A percentile compares a stretch with the other conserved stretches of the same genome.
These are phyloP conservation scores for Mormoops blainvillei DNA, from an alignment of 2,113 vertebrate species.

Conservation along the genomic window DNA sequence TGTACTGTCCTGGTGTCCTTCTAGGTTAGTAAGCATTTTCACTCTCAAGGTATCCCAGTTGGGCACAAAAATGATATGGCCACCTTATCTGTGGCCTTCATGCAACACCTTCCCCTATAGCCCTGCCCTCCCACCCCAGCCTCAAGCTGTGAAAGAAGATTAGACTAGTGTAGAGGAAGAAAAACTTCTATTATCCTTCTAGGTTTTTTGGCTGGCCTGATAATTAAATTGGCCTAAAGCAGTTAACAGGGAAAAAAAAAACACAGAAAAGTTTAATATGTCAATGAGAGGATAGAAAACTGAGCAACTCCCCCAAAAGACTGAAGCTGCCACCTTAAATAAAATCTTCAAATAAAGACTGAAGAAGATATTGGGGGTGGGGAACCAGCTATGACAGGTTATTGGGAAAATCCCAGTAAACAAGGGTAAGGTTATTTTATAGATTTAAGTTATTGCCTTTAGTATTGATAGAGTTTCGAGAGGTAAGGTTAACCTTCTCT, in stretches of 20 bases:
- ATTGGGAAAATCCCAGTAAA: neutral
- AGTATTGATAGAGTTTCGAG: neutral
- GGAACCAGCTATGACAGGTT: neutral
- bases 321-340: neutral
- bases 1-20: neutral
- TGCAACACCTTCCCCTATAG: neutral
- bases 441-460: neutral
- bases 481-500: neutral
- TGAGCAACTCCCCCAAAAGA: neutral
- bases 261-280: neutral
- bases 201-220: neutral
- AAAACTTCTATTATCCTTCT: neutral
- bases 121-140: rapidly evolving
- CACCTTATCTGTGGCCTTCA: neutral
- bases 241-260: neutral
- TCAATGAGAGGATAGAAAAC: neutral
- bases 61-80: neutral
- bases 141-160: neutral
- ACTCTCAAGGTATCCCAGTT: neutral
- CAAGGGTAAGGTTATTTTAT: neutral
- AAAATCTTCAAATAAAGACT: neutral
- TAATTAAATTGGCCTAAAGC: neutral
- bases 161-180: neutral
- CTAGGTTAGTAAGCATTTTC: neutral
- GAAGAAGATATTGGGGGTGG: neutral